These are phyloP conservation scores for Zosterops lateralis DNA, from an alignment of 2,113 vertebrate species.

Conservation along the genomic window DNA sequence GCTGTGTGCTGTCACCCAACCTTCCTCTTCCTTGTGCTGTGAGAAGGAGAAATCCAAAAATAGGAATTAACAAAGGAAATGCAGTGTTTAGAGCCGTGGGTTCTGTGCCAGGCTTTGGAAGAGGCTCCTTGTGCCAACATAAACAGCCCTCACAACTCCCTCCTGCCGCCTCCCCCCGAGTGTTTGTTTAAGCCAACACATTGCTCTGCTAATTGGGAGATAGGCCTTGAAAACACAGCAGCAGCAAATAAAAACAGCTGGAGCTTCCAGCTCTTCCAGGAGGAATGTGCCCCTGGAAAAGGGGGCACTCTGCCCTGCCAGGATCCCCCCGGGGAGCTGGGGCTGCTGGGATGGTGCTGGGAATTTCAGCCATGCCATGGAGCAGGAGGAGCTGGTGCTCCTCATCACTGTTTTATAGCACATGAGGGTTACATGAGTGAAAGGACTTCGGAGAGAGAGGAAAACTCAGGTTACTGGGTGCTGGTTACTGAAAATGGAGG, in stretches of 20 bases:
- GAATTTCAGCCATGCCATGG: fast-evolving
- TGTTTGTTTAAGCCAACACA: conserved; percentile 80
- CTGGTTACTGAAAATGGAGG: not conserved
- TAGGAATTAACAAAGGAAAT: not conserved
- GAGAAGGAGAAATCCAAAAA: conserved; percentile 31
- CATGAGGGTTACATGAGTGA: fast-evolving
- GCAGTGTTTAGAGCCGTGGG: not conserved
- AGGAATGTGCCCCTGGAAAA: not conserved
- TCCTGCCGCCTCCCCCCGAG: not conserved
- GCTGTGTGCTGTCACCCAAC: not conserved
- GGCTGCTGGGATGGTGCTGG: no score
- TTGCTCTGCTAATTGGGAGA: conserved; percentile 82
- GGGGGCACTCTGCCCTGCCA: fast-evolving
- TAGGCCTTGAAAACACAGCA: conserved; percentile 73
- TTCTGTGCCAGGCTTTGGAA: conserved; percentile 47
- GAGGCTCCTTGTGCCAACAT: conserved; percentile 56
- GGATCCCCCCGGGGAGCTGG: fast-evolving
- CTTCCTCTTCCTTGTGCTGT: not conserved
- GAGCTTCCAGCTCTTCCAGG: not conserved
- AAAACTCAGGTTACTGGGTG: not conserved
- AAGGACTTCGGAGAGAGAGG: not conserved
- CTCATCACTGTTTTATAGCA: fast-evolving
- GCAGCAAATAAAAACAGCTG: conserved; percentile 70
- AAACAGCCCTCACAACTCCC: conserved; percentile 31
- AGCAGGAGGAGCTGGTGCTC: not conserved